Base-by-base conservation (phyloP, 2,797 vertebrate genomes). In the Sebastes steindachneri region DNA sequence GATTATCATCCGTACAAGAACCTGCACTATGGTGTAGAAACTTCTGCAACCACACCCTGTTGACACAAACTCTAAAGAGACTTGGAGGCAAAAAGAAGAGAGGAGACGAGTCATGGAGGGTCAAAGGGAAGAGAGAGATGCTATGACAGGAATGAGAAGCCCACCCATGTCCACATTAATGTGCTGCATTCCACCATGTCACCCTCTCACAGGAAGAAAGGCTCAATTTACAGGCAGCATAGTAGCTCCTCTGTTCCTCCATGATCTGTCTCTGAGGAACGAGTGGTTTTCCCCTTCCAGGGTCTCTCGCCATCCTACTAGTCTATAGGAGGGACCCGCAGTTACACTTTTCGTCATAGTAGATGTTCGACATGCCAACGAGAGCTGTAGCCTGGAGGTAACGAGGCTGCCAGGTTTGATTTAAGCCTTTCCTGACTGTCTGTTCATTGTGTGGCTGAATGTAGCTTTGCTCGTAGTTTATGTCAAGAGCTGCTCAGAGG, bases 121-220 rank as follows among this genome's bases (percentile, higher is more conserved):
- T 86, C 86, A 88, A 83, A 86, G 82, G 66, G 75, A 87, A 85
- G 77, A 82, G 41, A 71, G 77, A 83, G 83, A 89, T 88, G 92
- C 94, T 93, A 95, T 95, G 95, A 87, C 64, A 90, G 92, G 95
- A 95, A 95, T 96, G 93, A 92, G 80, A 64, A 94, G 93, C 93
- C 95, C 95, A 95, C 95, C 93, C 94, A 94, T 94, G 92, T 93
- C 91, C 91, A 92, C 90, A 93, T 93, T 92, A 93, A 93, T 94
- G 91, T 90, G 86, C 89, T 59, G 91, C 93, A 94, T 96, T 96
- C 93, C 90, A 89, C 65, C 80, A 82, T 92, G 86, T 92, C 91
- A 92, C 88, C 82, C 94, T 92, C 92, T 87, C 82, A 33, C 87
- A 88, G 89, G 93, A 95, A 96, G 95, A 96, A 96, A 96, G 95